These are phyloP conservation scores for Reticulitermes speratus DNA, from an alignment of 1,140 invertebrate genomes.

Conservation along the genomic window DNA sequence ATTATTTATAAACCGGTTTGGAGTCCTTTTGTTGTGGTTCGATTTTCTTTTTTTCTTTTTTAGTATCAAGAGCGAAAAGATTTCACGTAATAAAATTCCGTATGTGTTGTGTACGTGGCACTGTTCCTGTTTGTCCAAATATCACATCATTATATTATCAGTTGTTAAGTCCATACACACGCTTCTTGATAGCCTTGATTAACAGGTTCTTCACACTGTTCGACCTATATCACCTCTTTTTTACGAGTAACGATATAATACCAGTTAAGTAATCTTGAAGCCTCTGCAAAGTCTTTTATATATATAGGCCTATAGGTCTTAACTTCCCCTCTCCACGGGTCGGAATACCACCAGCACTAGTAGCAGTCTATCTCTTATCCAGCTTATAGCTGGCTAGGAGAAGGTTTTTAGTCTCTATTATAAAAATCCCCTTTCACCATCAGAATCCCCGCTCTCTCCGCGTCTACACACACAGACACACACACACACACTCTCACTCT, in stretches of 20 bases:
- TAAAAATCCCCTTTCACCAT: slow-evolving; percentile 24
- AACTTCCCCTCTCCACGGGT: background rate
- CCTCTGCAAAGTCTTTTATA: slow-evolving; percentile 19
- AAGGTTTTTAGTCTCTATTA: slow-evolving; percentile 29
- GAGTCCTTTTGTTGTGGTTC: background rate
- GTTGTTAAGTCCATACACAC: background rate
- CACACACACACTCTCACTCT: background rate
- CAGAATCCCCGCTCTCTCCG: background rate
- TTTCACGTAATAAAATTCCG: background rate
- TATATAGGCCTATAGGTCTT: slow-evolving; percentile 18
- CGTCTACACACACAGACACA: background rate
- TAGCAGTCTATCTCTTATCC: slow-evolving; percentile 20
- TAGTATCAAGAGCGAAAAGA: background rate
- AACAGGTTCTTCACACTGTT: background rate
- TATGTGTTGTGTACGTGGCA: background rate
- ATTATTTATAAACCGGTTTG: no score
- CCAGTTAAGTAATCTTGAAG: slow-evolving; percentile 12
- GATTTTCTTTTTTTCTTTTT: background rate
- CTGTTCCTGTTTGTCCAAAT: background rate
- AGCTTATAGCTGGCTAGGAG: background rate
- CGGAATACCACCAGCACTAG: background rate
- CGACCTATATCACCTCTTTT: background rate
- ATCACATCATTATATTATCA: background rate
- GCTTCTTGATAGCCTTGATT: background rate
- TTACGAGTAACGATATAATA: background rate